Conservation (phyloP, 2,113 vertebrate genomes). For the Pedionomus torquatus region DNA sequence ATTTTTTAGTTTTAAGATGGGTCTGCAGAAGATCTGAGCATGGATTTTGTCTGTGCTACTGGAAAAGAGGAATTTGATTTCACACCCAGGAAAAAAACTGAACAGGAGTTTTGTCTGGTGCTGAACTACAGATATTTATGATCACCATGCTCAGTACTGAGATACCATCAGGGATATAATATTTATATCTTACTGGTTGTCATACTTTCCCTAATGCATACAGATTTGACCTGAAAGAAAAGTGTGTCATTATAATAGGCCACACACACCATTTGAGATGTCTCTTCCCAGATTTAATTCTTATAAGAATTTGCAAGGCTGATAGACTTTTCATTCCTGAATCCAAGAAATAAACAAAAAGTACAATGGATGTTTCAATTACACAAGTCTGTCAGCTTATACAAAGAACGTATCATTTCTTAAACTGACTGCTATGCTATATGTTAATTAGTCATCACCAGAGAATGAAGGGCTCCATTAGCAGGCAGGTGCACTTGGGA, state of each 20-base stretch:
- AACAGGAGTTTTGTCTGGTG: neutral
- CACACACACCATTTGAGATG: neutral
- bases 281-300: neutral
- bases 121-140: neutral
- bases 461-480: slow-evolving; percentile 59
- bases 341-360: slow-evolving; percentile 22
- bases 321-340: slow-evolving; percentile 8
- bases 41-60: neutral
- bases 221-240: neutral
- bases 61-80: neutral
- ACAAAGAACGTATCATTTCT: slow-evolving; percentile 16
- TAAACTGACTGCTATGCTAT: slow-evolving; percentile 56
- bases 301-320: slow-evolving; percentile 10
- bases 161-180: neutral
- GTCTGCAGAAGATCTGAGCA: neutral
- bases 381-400: slow-evolving; percentile 5
- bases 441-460: slow-evolving; percentile 71
- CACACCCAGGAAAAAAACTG: neutral
- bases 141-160: neutral
- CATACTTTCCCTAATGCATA: neutral
- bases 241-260: neutral
- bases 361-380: slow-evolving; percentile 5
- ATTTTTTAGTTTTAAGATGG: neutral
- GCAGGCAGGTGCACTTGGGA: slow-evolving; percentile 1
- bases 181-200: neutral